phyloP scores from a whole-genome alignment of 2,888 invertebrate species.

The Macrosoma leucophasiata region DNA sequence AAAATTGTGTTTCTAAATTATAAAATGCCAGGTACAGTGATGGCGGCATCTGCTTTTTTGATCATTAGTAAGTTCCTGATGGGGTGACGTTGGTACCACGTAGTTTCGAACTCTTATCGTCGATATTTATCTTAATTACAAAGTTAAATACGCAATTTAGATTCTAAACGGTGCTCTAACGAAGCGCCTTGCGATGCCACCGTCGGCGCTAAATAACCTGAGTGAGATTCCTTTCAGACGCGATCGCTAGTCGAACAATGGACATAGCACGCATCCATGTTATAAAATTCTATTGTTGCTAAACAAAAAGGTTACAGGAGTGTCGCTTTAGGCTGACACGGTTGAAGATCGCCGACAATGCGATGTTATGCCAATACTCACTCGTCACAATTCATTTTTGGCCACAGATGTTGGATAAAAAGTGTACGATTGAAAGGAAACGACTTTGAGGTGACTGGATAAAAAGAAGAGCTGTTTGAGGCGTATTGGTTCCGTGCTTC shows the following conservation, averaged over 20 bases:
- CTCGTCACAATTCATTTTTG: slow-evolving; percentile 41
- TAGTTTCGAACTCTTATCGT: slow-evolving; percentile 54
- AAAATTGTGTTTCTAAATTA: too few relatives aligned
- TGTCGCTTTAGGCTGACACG: slow-evolving; percentile 45
- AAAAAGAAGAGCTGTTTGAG: slow-evolving; percentile 39
- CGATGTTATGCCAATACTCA: slow-evolving; percentile 40
- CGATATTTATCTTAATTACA: slow-evolving; percentile 70
- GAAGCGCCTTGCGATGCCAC: slow-evolving; percentile 65
- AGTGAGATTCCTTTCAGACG: slow-evolving; percentile 45
- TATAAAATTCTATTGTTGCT: slow-evolving; percentile 50
- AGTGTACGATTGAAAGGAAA: slow-evolving; percentile 21
- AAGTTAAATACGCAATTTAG: slow-evolving; percentile 60
- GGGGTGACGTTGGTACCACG: slow-evolving; percentile 49
- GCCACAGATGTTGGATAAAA: slow-evolving; percentile 32
- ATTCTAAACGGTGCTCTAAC: slow-evolving; percentile 51
- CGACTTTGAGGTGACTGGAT: slow-evolving; percentile 26
- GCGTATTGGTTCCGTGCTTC: too few relatives aligned
- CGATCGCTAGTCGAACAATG: slow-evolving; percentile 63
- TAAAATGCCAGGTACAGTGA: too few relatives aligned
- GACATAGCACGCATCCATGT: slow-evolving; percentile 42
- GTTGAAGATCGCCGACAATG: slow-evolving; percentile 44
- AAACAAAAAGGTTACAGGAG: slow-evolving; percentile 44
- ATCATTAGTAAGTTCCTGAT: slow-evolving; percentile 39
- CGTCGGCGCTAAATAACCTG: slow-evolving; percentile 66
- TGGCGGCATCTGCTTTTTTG: slow-evolving; percentile 31